Evolutionary conservation across 1,140 invertebrate genomes (phyloP), one percentile per base, ranked within the genome.

Genomic region (Parasteatoda tepidariorum): DNA sequence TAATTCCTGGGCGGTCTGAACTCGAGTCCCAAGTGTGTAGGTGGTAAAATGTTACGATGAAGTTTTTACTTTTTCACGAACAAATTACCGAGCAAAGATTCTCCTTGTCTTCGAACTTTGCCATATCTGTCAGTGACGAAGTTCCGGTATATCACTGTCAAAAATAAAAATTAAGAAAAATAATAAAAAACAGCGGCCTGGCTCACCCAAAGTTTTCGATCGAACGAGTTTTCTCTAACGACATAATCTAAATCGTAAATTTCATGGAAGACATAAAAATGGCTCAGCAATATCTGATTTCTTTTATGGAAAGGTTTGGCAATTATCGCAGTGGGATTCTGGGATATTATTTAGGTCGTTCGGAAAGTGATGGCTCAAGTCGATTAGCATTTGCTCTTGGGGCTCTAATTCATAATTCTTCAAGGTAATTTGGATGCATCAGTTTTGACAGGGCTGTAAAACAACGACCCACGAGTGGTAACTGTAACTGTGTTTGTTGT

Each of bases 291-390:
- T 31, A 7, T 31, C n/a, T n/a, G n/a, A 6, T 15, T 66, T 33
- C 34, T 33, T 31, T 33, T 31, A 9, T 66, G 34, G 34, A 66
- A n/a, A 22, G 30, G 26, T 15, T n/a, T 6, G 9, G 62, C 62
- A 66, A 66, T 66, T 66, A 66, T 66, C 62, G 3, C 62, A 66
- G 62, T 66, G 62, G 62, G 62, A 66, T 33, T 28, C 62, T 66
- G 62, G 30, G 30, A 66, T n/a, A 66, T 66, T 66, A 66, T 66
- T 22, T 28, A 66, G 62, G 62, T 31, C 62, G 30, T n/a, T 31
- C 62, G 26, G 26, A 66, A 66, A 31, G n/a, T 66, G 31, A 66
- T 66, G 31, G 31, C 62, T n/a, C 13, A 66, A 66, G 62, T 66
- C 62, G 62, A 66, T 66, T 66, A 66, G 30, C 62, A 66, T 66